phyloP scores from a whole-genome alignment of 2,113 vertebrate genomes.

The Sciurus niger region DNA sequence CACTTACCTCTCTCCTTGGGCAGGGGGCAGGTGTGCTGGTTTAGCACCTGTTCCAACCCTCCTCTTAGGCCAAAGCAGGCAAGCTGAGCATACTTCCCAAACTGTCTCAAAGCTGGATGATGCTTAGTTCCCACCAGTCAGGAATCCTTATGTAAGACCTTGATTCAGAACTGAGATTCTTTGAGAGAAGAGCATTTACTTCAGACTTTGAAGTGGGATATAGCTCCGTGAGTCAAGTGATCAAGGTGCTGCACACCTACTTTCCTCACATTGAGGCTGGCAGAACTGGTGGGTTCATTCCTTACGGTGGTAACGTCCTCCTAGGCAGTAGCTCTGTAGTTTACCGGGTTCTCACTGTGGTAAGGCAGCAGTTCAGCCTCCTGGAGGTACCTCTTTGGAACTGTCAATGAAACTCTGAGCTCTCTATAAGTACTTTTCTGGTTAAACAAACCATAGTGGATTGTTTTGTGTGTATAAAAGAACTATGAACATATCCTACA shows the following conservation, averaged over 20 bases:
- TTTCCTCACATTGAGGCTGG: neutral
- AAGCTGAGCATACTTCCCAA: neutral
- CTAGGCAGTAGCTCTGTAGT: neutral
- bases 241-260: neutral
- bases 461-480: neutral
- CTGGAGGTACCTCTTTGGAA: neutral
- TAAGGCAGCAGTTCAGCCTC: neutral
- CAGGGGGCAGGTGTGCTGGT: neutral
- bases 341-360: neutral
- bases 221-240: neutral
- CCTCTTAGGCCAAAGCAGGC: neutral
- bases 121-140: neutral
- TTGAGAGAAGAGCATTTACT: neutral
- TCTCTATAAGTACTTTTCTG: neutral
- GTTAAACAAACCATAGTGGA: neutral
- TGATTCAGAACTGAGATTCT: neutral
- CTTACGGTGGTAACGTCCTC: neutral
- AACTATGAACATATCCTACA: neutral
- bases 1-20: neutral
- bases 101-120: neutral
- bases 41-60: neutral
- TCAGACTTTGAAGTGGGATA: neutral
- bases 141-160: neutral
- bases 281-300: neutral
- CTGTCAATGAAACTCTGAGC: neutral